Conservation (phyloP, 2,888 invertebrate species). For the Lucinisca nassula region DNA sequence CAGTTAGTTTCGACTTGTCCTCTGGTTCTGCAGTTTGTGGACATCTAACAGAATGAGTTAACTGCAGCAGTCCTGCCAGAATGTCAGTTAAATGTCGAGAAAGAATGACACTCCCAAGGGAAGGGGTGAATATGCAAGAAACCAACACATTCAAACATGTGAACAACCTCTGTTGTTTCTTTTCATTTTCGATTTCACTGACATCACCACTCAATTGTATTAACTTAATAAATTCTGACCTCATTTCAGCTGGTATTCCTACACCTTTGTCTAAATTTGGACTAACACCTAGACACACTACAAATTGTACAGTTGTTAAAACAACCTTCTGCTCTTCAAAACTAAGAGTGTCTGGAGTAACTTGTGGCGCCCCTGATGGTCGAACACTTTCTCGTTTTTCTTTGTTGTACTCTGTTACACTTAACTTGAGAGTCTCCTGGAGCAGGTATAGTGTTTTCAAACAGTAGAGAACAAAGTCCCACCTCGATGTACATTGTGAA, state of each 20-base stretch:
- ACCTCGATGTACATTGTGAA: slow-evolving; percentile 39
- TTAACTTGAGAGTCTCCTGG: slow-evolving; percentile 50
- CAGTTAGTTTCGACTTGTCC: too few relatives aligned
- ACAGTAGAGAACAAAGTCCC: slow-evolving; percentile 72
- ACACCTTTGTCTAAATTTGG: slow-evolving; percentile 91
- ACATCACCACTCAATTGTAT: slow-evolving; percentile 37
- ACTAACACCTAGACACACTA: slow-evolving; percentile 91
- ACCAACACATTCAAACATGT: slow-evolving; percentile 72
- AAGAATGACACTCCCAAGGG: slow-evolving; percentile 90
- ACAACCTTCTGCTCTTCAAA: slow-evolving; percentile 91
- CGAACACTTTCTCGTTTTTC: slow-evolving; percentile 21
- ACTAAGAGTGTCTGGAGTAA: slow-evolving; percentile 89
- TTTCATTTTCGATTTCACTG: slow-evolving; percentile 16
- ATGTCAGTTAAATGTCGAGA: slow-evolving; percentile 90
- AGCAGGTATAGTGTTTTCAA: slow-evolving; percentile 69
- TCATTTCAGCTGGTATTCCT: slow-evolving; percentile 89
- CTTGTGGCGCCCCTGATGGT: slow-evolving; percentile 71
- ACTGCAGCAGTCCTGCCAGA: slow-evolving; percentile 92
- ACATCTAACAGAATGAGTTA: slow-evolving; percentile 82
- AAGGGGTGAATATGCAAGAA: slow-evolving; percentile 67
- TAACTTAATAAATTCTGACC: slow-evolving; percentile 87
- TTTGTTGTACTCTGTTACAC: slow-evolving; percentile 45
- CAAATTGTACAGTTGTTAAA: slow-evolving; percentile 90
- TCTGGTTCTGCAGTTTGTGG: background rate
- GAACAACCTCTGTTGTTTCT: slow-evolving; percentile 68